Evolutionary conservation across 2,113 vertebrate genomes (phyloP).

Genomic region (Mesitornis unicolor): DNA sequence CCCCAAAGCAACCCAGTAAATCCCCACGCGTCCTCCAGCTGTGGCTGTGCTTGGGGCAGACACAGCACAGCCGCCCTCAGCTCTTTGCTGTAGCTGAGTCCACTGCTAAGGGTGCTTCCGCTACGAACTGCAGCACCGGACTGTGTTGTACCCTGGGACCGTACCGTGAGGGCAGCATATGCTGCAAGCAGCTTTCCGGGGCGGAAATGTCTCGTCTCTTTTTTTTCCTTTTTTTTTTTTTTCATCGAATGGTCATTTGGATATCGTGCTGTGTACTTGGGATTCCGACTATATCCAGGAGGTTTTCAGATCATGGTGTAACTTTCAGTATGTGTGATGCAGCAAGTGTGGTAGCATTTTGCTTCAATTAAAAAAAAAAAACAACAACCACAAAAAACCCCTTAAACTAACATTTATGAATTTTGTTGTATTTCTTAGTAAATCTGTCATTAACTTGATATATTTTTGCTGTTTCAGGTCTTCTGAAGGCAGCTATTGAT

Average conservation of each 20-base stretch:
- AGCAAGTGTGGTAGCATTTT: background rate
- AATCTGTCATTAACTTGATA: background rate
- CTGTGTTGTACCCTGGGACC: rapidly evolving
- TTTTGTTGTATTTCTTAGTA: background rate
- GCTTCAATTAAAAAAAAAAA: background rate
- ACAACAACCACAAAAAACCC: background rate
- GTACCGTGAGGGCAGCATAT: background rate
- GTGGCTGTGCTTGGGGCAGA: background rate
- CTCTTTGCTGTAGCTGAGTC: background rate
- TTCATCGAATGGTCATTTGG: background rate
- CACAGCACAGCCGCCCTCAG: background rate
- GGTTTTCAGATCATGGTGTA: background rate
- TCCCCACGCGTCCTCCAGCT: rapidly evolving
- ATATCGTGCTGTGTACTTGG: rapidly evolving
- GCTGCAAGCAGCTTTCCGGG: background rate
- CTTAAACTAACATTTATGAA: too few relatives aligned
- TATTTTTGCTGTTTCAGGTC: slow-evolving; percentile 62
- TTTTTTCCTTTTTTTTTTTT: background rate
- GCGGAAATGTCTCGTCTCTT: background rate
- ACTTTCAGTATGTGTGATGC: too few relatives aligned
- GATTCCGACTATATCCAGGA: rapidly evolving
- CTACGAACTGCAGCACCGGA: rapidly evolving
- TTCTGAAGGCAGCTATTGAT: slow-evolving; percentile 59
- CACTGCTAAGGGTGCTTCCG: rapidly evolving
- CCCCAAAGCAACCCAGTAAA: background rate